Conservation (phyloP, 2,113 vertebrate species). For the Rousettus leschenaultii region DNA sequence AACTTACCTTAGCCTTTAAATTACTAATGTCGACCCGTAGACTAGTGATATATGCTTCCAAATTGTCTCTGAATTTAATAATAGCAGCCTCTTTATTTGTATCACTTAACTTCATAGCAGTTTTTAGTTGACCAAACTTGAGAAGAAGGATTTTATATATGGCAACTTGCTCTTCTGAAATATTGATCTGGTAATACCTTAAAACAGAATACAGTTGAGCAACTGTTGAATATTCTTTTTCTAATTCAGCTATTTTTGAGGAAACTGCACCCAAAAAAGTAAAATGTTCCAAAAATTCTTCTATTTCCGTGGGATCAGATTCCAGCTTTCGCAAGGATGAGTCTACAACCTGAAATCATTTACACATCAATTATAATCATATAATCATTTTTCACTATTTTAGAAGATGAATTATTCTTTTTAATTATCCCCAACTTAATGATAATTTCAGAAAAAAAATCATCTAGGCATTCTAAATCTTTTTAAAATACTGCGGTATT, state of each 20-base stretch:
- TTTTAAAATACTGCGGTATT: not conserved
- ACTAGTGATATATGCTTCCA: slow-evolving; percentile 67
- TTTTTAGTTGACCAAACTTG: slow-evolving; percentile 76
- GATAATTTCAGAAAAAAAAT: not conserved
- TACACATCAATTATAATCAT: not conserved
- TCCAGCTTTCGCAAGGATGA: slow-evolving; percentile 68
- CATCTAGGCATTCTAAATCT: not conserved
- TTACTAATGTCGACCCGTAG: slow-evolving; percentile 72
- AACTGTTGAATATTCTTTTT: slow-evolving; percentile 61
- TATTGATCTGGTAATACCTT: slow-evolving; percentile 63
- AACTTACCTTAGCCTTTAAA: slow-evolving; percentile 80
- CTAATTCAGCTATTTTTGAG: slow-evolving; percentile 63
- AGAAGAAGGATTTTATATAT: slow-evolving; percentile 65
- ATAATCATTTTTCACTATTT: not conserved
- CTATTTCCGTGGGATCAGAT: slow-evolving; percentile 61
- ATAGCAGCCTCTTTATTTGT: slow-evolving; percentile 65
- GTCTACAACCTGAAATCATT: slow-evolving; percentile 70
- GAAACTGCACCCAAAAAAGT: slow-evolving; percentile 71
- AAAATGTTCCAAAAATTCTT: slow-evolving; percentile 78
- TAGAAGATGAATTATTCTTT: not conserved
- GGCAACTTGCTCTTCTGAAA: slow-evolving; percentile 76
- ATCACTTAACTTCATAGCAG: slow-evolving; percentile 64
- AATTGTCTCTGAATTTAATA: slow-evolving; percentile 71
- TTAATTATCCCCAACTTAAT: not conserved
- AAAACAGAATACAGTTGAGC: slow-evolving; percentile 72